Evolutionary conservation across 2,797 vertebrate genomes (phyloP).

Genomic region (Tokudaia tokunoshimensis): DNA sequence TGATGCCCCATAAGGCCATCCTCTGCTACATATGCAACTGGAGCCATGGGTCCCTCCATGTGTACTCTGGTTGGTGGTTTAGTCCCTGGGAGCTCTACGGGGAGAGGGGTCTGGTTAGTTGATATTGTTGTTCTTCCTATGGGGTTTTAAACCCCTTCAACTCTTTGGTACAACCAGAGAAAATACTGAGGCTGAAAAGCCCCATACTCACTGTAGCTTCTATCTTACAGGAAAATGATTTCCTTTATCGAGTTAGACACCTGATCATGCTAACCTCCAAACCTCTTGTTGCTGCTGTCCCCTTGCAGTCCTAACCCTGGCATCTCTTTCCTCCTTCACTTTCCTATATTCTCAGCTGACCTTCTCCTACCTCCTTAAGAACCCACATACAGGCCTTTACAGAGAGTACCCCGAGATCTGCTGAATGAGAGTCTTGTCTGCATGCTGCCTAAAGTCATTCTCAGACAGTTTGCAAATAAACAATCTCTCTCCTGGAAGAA

Average conservation of each 20-base stretch:
- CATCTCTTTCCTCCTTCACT: not conserved
- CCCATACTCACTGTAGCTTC: not conserved
- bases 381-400: not conserved
- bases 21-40: too few species aligned
- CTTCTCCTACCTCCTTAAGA: not conserved
- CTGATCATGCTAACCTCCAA: not conserved
- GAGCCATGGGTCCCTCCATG: too few species aligned
- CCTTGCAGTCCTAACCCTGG: not conserved
- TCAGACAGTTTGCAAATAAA: conserved; percentile 81
- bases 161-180: not conserved
- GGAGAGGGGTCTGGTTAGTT: too few species aligned
- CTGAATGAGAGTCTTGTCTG: conserved; percentile 27
- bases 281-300: not conserved
- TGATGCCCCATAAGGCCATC: too few species aligned
- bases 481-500: conserved; percentile 77
- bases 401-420: not conserved
- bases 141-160: too few species aligned
- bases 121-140: too few species aligned
- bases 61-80: too few species aligned
- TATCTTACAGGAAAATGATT: conserved; percentile 42
- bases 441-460: conserved; percentile 65
- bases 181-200: not conserved
- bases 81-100: too few species aligned
- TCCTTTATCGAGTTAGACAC: not conserved
- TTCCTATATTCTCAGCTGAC: not conserved